Evolutionary conservation across 2,113 vertebrate species (phyloP), one percentile per base, ranked within the genome.

Genomic region (Semicossyphus pulcher): DNA sequence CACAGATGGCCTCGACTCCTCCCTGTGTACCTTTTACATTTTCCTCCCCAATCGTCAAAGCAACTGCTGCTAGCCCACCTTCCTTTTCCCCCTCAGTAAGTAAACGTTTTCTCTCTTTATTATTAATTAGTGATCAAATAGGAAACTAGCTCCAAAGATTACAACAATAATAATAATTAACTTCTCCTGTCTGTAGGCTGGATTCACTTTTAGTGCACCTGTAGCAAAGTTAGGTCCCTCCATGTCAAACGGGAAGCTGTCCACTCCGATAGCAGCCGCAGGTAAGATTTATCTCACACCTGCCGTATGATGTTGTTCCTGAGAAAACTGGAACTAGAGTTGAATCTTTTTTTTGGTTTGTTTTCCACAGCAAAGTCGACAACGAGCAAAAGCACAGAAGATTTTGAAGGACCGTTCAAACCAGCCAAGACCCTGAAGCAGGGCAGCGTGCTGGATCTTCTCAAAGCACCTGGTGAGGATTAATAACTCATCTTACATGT

Each of bases 1-100:
- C 62, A 36, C 39, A 74, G 14, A 54, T 31, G 2, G 71, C 85
- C 39, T 87, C 85, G 11, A 85, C 92, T 8, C 87, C 92, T 8
- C 88, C 91, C 58, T 95, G 92, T 85, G 92, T 93, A 36, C 88
- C 94, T 6, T 99, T 97, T 86, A 96, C 93, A 61, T 99, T 99
- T 92, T 97, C 97, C 83, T 97, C 97, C 87, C 97, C 97, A 31
- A 97, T 99, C 87, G 95, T 99, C 88, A 99, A 96, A 87, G 97
- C 96, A 69, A 96, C 96, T 53, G 95, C 96, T 93, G 90, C 95
- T 62, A 96, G 95, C 86, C 93, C 95, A 52, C 93, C 94, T 81
- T 93, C 95, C 88, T 94, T 96, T 76, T 93, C 93, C 0, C 91
- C 94, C 28, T 95, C 96, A 88, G 97, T 98, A 94, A 95, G 97